phyloP scores from a whole-genome alignment of 2,797 vertebrate species.

The Eremophila alpestris region DNA sequence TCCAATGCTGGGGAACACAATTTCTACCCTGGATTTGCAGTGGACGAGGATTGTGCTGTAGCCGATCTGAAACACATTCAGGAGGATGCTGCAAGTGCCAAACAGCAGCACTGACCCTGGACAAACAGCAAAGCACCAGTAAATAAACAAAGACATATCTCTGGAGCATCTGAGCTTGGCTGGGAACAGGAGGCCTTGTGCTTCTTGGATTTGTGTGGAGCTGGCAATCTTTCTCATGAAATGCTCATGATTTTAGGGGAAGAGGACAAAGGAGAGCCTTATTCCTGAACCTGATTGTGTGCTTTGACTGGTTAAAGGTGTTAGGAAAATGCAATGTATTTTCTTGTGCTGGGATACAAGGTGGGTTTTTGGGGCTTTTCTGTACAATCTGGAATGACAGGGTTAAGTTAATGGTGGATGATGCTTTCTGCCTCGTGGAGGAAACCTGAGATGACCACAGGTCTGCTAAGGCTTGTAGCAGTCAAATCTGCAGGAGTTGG shows the following conservation, averaged over 20 bases:
- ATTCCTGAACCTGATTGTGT: not conserved
- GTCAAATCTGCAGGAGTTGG: not conserved
- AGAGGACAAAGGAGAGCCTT: not conserved
- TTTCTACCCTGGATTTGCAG: conserved; percentile 72
- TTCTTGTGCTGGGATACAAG: not conserved
- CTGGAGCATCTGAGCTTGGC: not conserved
- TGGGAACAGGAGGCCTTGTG: not conserved
- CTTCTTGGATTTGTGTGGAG: not conserved
- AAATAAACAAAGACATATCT: not conserved
- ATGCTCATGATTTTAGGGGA: not conserved
- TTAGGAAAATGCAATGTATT: not conserved
- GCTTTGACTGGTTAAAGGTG: not conserved
- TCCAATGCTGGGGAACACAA: conserved; percentile 80
- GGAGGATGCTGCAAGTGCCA: conserved; percentile 79
- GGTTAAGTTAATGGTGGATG: not conserved
- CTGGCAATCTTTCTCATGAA: not conserved
- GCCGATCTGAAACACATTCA: conserved; percentile 81
- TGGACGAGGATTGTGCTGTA: conserved; percentile 72
- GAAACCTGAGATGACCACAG: not conserved
- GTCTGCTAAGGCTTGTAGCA: not conserved
- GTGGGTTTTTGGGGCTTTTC: not conserved
- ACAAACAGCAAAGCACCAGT: not conserved
- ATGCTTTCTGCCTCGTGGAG: not conserved
- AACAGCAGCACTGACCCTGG: conserved; percentile 86
- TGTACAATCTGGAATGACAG: not conserved